Conservation (phyloP, 2,113 vertebrate genomes). For the Muntiacus reevesi region DNA sequence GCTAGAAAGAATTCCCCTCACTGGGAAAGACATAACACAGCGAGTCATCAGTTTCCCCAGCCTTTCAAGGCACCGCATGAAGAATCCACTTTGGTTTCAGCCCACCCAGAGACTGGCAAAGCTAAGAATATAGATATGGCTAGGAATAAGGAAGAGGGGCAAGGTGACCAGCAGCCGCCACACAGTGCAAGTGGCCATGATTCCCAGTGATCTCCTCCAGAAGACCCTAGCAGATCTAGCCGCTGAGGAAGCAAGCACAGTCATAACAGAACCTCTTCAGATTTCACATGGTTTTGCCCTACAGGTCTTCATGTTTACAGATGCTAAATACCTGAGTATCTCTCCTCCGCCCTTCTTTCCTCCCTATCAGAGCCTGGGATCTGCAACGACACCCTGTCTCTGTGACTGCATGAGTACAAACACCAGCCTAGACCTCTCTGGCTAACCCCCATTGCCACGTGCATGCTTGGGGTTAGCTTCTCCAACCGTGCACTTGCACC, state of each 20-base stretch:
- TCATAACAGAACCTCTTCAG: not conserved
- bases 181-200: not conserved
- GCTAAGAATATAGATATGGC: not conserved
- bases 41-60: not conserved
- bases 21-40: not conserved
- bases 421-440: not conserved
- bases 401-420: not conserved
- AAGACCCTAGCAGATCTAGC: not conserved
- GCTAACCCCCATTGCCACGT: not conserved
- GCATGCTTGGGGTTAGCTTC: not conserved
- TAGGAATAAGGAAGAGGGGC: not conserved
- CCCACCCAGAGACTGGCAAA: not conserved
- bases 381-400: not conserved
- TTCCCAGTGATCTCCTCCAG: not conserved
- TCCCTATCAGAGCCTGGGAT: not conserved
- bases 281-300: not conserved
- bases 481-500: not conserved
- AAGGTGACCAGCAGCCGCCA: not conserved
- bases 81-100: not conserved
- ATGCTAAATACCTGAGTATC: not conserved
- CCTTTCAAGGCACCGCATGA: not conserved
- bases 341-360: not conserved
- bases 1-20: not conserved
- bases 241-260: not conserved
- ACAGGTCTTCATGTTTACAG: not conserved